Evolutionary conservation across 2,113 vertebrate genomes (phyloP).

Genomic region (Anoplopoma fimbria): DNA sequence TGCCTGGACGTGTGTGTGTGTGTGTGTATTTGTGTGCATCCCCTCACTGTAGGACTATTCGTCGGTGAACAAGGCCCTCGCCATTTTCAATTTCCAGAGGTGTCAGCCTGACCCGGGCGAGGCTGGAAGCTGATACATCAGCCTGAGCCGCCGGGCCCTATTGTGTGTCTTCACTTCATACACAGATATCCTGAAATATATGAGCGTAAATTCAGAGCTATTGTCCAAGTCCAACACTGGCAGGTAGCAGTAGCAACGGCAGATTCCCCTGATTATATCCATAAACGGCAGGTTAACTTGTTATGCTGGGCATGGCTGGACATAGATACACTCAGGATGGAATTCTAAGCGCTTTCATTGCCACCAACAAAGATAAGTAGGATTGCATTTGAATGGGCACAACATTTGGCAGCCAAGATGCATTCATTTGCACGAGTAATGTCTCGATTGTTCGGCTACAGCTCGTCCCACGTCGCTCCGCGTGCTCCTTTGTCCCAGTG

Average conservation of each 20-base stretch:
- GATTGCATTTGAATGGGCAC: conserved; percentile 51
- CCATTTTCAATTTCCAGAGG: conserved; percentile 81
- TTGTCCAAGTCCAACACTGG: conserved; percentile 56
- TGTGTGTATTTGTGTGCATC: conserved; percentile 55
- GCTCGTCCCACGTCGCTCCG: conserved; percentile 20
- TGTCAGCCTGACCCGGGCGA: conserved; percentile 74
- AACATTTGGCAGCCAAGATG: conserved; percentile 39
- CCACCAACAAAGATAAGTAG: conserved; percentile 53
- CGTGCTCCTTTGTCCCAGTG: conserved; percentile 61
- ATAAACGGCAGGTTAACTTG: conserved; percentile 72
- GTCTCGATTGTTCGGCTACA: conserved; percentile 13
- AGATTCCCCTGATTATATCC: conserved; percentile 62
- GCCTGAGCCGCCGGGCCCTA: conserved; percentile 43
- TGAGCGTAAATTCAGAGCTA: conserved; percentile 53
- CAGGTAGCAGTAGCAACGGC: conserved; percentile 57
- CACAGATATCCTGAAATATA: conserved; percentile 69
- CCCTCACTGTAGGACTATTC: conserved; percentile 53
- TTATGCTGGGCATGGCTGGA: conserved; percentile 30
- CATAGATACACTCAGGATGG: conserved; percentile 31
- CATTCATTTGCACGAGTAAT: conserved; percentile 33
- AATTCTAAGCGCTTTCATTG: conserved; percentile 36
- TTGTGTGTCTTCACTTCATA: conserved; percentile 73
- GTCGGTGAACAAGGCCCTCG: conserved; percentile 71
- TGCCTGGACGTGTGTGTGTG: conserved; percentile 12
- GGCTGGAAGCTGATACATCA: conserved; percentile 73